Percentiles rank a stretch among this genome's conserved stretches.
These are phyloP conservation scores for Limnephilus marmoratus DNA, from an alignment of 2,888 invertebrate species.

Conservation along the genomic window DNA sequence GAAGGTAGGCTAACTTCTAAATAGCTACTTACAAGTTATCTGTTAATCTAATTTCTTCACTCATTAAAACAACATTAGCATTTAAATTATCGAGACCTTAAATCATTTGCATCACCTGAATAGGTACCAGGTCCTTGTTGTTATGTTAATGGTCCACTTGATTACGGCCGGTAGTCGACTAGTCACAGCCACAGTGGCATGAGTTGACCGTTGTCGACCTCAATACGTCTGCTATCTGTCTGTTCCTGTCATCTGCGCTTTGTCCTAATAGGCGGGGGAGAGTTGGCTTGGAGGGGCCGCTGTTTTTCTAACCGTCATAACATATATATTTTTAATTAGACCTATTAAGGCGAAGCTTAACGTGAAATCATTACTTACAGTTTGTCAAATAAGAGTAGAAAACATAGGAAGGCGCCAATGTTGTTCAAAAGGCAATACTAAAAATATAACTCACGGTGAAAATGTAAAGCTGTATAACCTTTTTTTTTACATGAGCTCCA, in stretches of 20 bases:
- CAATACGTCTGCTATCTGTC: slow-evolving; percentile 13
- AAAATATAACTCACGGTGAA: too few relatives aligned
- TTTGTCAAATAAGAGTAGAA: too few relatives aligned
- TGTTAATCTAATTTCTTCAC: background rate
- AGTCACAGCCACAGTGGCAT: background rate
- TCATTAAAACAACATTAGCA: background rate
- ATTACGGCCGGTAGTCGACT: background rate
- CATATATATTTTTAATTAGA: too few relatives aligned
- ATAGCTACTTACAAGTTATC: background rate
- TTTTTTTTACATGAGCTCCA: too few relatives aligned
- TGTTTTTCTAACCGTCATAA: too few relatives aligned
- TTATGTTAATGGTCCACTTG: slow-evolving; percentile 23
- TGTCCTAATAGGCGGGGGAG: background rate
- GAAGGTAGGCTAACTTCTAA: too few relatives aligned
- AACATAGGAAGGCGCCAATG: too few relatives aligned
- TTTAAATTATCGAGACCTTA: slow-evolving; percentile 12
- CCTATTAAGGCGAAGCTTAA: too few relatives aligned
- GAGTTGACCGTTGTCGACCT: slow-evolving; percentile 20
- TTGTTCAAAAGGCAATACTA: too few relatives aligned
- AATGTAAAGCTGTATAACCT: too few relatives aligned
- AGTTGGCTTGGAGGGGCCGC: too few relatives aligned
- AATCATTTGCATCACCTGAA: background rate
- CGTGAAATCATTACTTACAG: too few relatives aligned
- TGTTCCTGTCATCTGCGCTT: background rate
- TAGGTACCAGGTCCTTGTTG: background rate